Conservation (phyloP, 2,797 vertebrate genomes). For the Sebastes taczanowskii region DNA sequence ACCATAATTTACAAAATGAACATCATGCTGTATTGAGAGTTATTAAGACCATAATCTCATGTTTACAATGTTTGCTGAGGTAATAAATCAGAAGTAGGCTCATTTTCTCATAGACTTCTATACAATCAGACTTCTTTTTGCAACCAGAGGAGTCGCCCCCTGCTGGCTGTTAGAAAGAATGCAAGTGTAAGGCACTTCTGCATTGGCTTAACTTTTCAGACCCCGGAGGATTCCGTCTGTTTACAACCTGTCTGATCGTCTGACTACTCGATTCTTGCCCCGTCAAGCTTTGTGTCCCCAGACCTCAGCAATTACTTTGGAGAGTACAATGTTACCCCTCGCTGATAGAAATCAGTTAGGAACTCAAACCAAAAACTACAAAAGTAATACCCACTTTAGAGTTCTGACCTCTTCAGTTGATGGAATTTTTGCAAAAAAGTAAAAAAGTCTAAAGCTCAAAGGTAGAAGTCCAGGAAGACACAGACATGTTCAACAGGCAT, state of each 20-base stretch:
- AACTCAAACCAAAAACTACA: background rate
- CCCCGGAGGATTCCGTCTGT: background rate
- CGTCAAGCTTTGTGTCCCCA: background rate
- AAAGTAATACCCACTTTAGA: background rate
- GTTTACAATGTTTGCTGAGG: too few relatives aligned
- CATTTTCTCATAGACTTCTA: too few relatives aligned
- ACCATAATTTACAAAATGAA: too few relatives aligned
- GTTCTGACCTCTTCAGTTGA: background rate
- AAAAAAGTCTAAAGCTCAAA: background rate
- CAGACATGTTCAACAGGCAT: background rate
- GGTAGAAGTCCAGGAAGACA: background rate
- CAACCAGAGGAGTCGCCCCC: too few relatives aligned
- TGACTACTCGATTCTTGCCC: background rate
- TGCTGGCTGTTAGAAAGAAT: too few relatives aligned
- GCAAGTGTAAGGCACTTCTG: too few relatives aligned
- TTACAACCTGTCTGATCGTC: background rate
- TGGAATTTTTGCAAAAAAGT: background rate
- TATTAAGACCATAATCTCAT: too few relatives aligned
- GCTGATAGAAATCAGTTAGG: background rate
- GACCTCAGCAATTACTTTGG: background rate
- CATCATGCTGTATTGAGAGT: too few relatives aligned
- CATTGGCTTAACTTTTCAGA: background rate
- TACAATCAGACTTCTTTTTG: too few relatives aligned
- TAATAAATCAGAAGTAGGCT: too few relatives aligned
- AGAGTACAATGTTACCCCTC: background rate